Evolutionary conservation across 2,888 invertebrate genomes (phyloP).

Genomic region (Cryptocheilus praepositus): DNA sequence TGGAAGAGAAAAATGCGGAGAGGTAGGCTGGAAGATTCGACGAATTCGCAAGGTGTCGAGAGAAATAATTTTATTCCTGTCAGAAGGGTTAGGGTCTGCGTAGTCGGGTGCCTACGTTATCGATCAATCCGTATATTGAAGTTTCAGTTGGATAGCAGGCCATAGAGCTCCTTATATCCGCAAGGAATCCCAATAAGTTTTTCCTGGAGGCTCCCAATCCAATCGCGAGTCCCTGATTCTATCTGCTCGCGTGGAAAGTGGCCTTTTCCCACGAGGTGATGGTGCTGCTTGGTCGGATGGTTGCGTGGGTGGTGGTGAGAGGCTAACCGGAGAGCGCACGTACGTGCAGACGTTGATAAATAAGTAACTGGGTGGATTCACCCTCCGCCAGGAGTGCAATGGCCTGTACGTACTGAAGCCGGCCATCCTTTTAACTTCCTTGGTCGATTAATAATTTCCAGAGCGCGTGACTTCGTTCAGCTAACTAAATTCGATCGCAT

Average conservation of each 20-base stretch:
- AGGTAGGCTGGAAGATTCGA: too few species aligned
- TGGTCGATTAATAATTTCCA: constrained; percentile 47
- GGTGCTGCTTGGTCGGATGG: constrained; percentile 27
- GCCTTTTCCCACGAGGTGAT: constrained; percentile 43
- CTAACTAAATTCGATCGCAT: too few species aligned
- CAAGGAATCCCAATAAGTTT: constrained; percentile 59
- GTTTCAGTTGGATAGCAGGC: constrained; percentile 27
- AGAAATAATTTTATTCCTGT: constrained; percentile 26
- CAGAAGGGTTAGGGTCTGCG: neutral
- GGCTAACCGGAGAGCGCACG: constrained; percentile 18
- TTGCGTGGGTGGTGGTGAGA: neutral
- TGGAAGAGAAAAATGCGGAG: too few species aligned
- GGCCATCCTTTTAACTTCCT: constrained; percentile 22
- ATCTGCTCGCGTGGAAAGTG: constrained; percentile 51
- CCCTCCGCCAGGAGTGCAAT: constrained; percentile 43
- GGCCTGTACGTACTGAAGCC: constrained; percentile 28
- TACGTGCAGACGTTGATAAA: constrained; percentile 51
- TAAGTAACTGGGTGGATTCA: constrained; percentile 55
- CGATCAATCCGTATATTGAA: constrained; percentile 41
- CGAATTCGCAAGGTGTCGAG: constrained; percentile 15
- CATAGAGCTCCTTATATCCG: constrained; percentile 41
- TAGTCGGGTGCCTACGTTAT: constrained; percentile 20
- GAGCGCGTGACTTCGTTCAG: constrained; percentile 39
- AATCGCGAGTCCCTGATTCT: constrained; percentile 53
- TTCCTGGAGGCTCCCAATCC: constrained; percentile 51